A percentile compares a stretch with the other conserved stretches of the same genome.
Evolutionary conservation across 2,888 invertebrate genomes (phyloP).

Genomic region (Celastrina argiolus): DNA sequence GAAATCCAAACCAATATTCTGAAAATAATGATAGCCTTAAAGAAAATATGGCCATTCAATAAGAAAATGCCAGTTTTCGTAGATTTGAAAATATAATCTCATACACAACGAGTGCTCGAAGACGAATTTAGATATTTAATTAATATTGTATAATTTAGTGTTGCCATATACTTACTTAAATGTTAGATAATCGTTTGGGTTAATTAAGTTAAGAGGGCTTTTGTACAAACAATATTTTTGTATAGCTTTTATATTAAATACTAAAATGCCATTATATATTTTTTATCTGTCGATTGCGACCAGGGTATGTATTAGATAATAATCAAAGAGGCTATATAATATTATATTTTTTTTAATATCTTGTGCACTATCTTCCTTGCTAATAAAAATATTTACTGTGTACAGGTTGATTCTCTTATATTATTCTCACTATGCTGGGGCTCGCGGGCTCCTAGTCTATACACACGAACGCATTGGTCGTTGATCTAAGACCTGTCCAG

Average conservation of each 20-base stretch:
- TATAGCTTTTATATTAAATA: neutral
- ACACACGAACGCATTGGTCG: too few species aligned
- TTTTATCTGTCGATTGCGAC: too few species aligned
- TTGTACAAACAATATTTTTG: neutral
- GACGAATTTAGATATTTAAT: neutral
- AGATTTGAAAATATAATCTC: neutral
- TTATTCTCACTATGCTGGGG: too few species aligned
- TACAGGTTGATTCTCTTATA: too few species aligned
- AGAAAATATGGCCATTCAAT: too few species aligned
- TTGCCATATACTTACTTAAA: slow-evolving; percentile 6
- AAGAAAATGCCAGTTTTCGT: neutral
- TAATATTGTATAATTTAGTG: neutral
- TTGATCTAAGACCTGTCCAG: too few species aligned
- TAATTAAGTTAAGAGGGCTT: neutral
- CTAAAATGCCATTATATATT: neutral
- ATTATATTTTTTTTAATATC: neutral
- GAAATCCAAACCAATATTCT: too few species aligned
- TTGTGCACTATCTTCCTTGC: too few species aligned
- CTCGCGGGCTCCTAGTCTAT: too few species aligned
- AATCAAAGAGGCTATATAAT: slow-evolving; percentile 17
- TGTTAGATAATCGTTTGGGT: neutral
- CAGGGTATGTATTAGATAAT: neutral
- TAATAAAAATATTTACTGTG: too few species aligned
- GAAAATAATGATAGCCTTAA: too few species aligned
- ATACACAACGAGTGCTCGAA: neutral